These are phyloP conservation scores for Zosterops lateralis DNA, from an alignment of 2,113 vertebrate species.

Conservation along the genomic window DNA sequence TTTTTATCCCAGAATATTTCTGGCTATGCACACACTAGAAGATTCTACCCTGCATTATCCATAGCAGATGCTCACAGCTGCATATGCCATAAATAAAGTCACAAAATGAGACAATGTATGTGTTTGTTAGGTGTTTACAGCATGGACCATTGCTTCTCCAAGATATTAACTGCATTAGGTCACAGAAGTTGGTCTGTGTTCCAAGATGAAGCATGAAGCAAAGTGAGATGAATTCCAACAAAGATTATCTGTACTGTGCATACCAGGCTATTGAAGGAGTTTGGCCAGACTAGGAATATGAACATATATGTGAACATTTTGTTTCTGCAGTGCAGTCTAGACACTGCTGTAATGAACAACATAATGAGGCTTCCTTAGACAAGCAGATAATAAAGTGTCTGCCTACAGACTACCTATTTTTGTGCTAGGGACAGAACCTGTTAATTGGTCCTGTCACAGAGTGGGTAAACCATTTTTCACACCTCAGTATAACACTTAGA, in stretches of 20 bases:
- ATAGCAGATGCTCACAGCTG: slow-evolving; percentile 35
- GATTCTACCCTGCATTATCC: slow-evolving; percentile 12
- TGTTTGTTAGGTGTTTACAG: slow-evolving; percentile 35
- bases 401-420: background rate
- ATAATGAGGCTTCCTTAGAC: background rate
- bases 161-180: background rate
- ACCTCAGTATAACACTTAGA: background rate
- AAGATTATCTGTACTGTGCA: fast-evolving
- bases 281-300: background rate
- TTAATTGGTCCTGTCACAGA: background rate
- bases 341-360: background rate
- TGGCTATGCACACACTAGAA: background rate
- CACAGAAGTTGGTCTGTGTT: background rate
- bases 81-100: background rate
- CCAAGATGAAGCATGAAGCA: background rate
- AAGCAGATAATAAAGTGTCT: background rate
- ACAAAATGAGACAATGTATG: background rate
- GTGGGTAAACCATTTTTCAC: background rate
- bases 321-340: background rate
- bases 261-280: background rate
- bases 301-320: background rate
- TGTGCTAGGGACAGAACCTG: background rate
- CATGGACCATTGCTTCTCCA: slow-evolving; percentile 15
- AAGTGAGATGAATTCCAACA: background rate
- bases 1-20: slow-evolving; percentile 19